Evolutionary conservation across 1,140 invertebrate species (phyloP).

Genomic region (Drosophila sulfurigaster): DNA sequence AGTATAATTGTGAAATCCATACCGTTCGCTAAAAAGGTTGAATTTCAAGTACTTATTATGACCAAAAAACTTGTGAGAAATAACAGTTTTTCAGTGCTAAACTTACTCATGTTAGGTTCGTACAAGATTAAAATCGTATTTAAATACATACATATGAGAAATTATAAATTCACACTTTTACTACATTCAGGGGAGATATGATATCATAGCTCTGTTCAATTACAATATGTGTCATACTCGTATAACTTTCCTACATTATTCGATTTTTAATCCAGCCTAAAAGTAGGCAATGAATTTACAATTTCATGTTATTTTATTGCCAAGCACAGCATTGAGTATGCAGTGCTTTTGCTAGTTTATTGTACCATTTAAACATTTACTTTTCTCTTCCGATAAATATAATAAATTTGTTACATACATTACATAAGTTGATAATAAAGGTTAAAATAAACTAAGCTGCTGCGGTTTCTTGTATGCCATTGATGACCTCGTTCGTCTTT

Average conservation of each 20-base stretch:
- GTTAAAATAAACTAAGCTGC: not conserved
- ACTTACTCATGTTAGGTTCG: too few species aligned
- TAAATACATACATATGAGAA: too few species aligned
- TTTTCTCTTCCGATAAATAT: not conserved
- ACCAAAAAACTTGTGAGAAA: too few species aligned
- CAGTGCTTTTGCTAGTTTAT: constrained; percentile 14
- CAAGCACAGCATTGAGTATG: constrained; percentile 10
- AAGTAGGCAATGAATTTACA: constrained; percentile 5
- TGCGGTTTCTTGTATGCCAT: constrained; percentile 45
- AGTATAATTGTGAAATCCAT: too few species aligned
- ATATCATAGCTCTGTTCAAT: too few species aligned
- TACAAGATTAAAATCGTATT: too few species aligned
- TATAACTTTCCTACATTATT: not conserved
- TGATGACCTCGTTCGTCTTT: constrained; percentile 41
- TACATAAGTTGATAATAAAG: not conserved
- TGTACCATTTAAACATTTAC: constrained; percentile 9
- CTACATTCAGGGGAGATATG: too few species aligned
- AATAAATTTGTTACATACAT: not conserved
- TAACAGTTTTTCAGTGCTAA: too few species aligned
- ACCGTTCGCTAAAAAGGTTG: too few species aligned
- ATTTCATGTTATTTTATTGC: not conserved
- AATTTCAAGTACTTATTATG: too few species aligned
- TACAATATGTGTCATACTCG: not conserved
- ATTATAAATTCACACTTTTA: too few species aligned
- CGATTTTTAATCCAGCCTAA: constrained; percentile 1